These are phyloP conservation scores for Lepeophtheirus salmonis DNA, from an alignment of 1,140 invertebrate genomes.

Conservation along the genomic window DNA sequence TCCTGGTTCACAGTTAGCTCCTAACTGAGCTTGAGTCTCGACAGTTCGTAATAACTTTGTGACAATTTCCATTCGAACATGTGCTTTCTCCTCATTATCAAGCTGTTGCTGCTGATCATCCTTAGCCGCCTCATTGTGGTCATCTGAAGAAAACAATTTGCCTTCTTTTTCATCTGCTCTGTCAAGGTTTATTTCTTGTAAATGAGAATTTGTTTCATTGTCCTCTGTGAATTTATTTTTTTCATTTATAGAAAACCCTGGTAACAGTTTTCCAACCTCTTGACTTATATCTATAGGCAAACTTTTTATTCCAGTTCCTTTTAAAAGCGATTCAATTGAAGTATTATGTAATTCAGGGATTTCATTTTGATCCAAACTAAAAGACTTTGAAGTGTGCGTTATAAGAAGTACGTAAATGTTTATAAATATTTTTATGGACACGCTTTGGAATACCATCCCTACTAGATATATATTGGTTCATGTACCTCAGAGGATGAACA, in stretches of 20 bases:
- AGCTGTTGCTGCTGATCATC: too few species aligned
- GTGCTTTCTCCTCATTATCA: not conserved
- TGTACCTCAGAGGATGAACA: too few species aligned
- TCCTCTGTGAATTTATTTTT: not conserved
- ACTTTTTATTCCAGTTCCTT: too few species aligned
- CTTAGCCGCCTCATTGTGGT: not conserved
- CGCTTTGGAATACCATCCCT: too few species aligned
- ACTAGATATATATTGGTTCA: too few species aligned
- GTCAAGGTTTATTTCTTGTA: not conserved
- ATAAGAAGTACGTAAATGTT: too few species aligned
- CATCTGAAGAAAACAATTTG: not conserved
- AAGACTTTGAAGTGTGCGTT: too few species aligned
- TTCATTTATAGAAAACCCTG: not conserved
- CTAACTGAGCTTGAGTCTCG: slow-evolving; percentile 5
- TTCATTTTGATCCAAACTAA: too few species aligned
- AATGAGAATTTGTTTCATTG: not conserved
- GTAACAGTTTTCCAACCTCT: not conserved
- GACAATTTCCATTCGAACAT: slow-evolving; percentile 5
- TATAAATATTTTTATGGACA: too few species aligned
- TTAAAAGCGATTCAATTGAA: too few species aligned
- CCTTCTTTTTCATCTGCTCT: not conserved
- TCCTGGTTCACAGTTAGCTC: slow-evolving; percentile 8
- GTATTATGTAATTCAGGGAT: too few species aligned
- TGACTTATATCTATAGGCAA: not conserved
- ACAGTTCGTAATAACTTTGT: slow-evolving; percentile 8